These are phyloP conservation scores for Seira musarum DNA, from an alignment of 2,888 invertebrate species.

Conservation along the genomic window DNA sequence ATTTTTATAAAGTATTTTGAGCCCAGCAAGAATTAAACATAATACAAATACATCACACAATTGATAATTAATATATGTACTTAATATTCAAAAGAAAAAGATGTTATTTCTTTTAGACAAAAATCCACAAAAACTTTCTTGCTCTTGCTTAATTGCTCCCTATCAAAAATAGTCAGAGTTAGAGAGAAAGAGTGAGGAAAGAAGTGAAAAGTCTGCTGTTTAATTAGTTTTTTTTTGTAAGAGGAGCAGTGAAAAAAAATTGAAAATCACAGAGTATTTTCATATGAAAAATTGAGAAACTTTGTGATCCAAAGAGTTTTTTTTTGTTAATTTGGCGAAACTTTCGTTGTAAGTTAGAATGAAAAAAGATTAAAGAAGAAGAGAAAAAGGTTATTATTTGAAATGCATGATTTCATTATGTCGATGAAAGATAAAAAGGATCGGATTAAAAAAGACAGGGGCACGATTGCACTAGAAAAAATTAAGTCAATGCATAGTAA, in stretches of 20 bases:
- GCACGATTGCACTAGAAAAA: slow-evolving; percentile 66
- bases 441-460: slow-evolving; percentile 67
- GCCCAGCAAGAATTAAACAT: not conserved
- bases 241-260: not conserved
- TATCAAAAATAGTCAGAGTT: slow-evolving; percentile 7
- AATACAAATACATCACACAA: not conserved
- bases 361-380: slow-evolving; percentile 9
- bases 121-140: too few species aligned
- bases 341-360: slow-evolving; percentile 10
- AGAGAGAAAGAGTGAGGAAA: slow-evolving; percentile 15
- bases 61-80: not conserved
- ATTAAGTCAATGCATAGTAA: slow-evolving; percentile 15
- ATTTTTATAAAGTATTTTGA: not conserved
- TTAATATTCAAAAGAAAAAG: not conserved
- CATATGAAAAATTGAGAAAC: too few species aligned
- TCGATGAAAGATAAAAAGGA: slow-evolving; percentile 35
- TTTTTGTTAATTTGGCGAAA: not conserved
- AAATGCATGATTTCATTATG: too few species aligned
- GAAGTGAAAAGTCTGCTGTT: slow-evolving; percentile 35
- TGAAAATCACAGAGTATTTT: too few species aligned
- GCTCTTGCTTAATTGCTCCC: too few species aligned
- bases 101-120: too few species aligned
- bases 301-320: too few species aligned
- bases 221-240: not conserved
- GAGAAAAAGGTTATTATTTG: not conserved